Conservation (phyloP, 2,113 vertebrate genomes). For the Myanophis thanlyinensis region DNA sequence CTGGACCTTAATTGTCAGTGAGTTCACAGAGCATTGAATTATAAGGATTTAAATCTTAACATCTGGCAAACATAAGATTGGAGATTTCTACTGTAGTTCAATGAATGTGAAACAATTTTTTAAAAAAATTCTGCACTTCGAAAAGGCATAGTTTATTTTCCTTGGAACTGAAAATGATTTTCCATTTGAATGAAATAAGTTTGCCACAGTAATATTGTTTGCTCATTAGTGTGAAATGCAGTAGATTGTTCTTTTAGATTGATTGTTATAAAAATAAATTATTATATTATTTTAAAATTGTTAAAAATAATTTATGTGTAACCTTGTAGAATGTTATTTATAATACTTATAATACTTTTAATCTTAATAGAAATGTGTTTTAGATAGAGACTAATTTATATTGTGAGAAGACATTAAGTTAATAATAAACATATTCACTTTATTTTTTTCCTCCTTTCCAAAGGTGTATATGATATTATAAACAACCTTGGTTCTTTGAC, state of each 20-base stretch:
- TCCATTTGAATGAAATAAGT: neutral
- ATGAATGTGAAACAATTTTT: neutral
- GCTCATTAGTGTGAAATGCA: neutral
- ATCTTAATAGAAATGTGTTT: neutral
- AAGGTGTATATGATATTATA: slow-evolving; percentile 89
- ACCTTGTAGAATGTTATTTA: neutral
- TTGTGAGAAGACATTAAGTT: neutral
- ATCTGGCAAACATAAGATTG: neutral
- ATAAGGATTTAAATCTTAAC: neutral
- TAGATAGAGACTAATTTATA: neutral
- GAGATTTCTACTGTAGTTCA: neutral
- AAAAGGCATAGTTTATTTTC: neutral
- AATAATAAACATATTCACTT: neutral
- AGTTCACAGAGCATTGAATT: neutral
- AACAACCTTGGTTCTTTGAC: slow-evolving; percentile 97
- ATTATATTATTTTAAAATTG: neutral
- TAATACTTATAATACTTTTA: neutral
- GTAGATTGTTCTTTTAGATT: neutral
- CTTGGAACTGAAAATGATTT: neutral
- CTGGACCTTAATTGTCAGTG: neutral
- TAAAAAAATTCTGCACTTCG: neutral
- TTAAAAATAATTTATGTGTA: neutral
- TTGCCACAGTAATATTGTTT: neutral
- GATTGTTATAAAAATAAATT: neutral
- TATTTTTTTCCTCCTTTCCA: slow-evolving; percentile 24